These are phyloP conservation scores for Ctenopoma kingsleyae DNA, from an alignment of 2,797 vertebrate genomes.

Conservation along the genomic window DNA sequence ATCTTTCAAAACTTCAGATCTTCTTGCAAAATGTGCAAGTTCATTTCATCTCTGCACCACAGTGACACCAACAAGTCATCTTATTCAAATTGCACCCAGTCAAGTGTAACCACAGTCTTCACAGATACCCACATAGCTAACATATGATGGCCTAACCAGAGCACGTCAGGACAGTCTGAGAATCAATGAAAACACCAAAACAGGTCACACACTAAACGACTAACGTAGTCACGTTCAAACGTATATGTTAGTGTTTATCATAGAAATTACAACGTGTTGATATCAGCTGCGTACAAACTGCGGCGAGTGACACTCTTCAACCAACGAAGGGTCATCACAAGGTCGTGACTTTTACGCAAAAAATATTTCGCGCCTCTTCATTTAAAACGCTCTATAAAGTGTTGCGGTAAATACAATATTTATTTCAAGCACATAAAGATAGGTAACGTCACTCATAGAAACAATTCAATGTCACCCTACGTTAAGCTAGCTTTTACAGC, in stretches of 20 bases:
- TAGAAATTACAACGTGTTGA: neutral
- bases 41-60: neutral
- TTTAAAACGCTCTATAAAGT: neutral
- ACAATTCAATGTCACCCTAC: conserved; percentile 68
- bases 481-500: conserved; percentile 22
- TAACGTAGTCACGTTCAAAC: rapidly evolving
- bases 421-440: rapidly evolving
- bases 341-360: conserved; percentile 61
- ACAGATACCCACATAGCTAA: neutral
- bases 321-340: conserved; percentile 73
- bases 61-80: neutral
- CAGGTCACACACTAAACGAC: neutral
- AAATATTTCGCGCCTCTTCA: neutral
- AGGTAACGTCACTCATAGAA: neutral
- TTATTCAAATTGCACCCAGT: neutral
- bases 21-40: no score
- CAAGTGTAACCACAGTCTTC: neutral
- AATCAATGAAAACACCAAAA: neutral
- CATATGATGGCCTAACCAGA: neutral
- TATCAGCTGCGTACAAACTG: conserved; percentile 41
- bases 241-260: neutral
- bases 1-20: no score
- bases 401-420: no score
- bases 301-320: conserved; percentile 50
- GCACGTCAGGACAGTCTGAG: neutral